phyloP scores from a whole-genome alignment of 2,797 vertebrate genomes.

The Rhabdophis nuchalis region DNA sequence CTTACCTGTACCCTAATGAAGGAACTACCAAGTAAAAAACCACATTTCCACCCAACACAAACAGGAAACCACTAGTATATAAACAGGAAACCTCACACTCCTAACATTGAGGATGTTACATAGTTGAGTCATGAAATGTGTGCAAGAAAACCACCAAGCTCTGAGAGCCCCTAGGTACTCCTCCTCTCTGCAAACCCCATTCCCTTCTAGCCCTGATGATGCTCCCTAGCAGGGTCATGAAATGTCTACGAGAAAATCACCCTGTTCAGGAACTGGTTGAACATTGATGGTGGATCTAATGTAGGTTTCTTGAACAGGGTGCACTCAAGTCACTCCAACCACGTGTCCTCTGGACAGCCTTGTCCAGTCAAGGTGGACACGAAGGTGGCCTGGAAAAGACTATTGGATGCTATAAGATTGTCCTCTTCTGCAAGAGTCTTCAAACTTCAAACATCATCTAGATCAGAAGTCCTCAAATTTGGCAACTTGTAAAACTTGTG shows the following conservation, averaged over 20 bases:
- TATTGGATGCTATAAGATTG: background rate
- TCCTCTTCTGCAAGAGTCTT: background rate
- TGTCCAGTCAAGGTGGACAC: background rate
- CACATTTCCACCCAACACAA: rapidly evolving
- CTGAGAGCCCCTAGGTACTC: background rate
- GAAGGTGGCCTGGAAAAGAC: background rate
- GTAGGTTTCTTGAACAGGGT: background rate
- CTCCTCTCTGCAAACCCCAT: too few relatives aligned
- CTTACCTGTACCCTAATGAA: background rate
- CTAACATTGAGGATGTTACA: background rate
- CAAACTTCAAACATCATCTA: background rate
- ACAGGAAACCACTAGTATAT: background rate
- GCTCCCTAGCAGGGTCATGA: too few relatives aligned
- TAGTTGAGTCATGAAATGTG: background rate
- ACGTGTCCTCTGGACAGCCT: background rate
- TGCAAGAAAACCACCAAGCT: background rate
- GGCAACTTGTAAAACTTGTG: background rate
- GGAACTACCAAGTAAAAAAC: background rate
- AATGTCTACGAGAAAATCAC: too few relatives aligned
- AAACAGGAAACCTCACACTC: background rate
- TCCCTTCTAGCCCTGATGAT: too few relatives aligned
- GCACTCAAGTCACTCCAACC: too few relatives aligned
- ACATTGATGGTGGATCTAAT: background rate
- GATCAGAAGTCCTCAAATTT: background rate
- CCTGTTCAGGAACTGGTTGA: background rate